These are phyloP conservation scores for Nasonia longicornis DNA, from an alignment of 1,140 invertebrate genomes.

Conservation along the genomic window DNA sequence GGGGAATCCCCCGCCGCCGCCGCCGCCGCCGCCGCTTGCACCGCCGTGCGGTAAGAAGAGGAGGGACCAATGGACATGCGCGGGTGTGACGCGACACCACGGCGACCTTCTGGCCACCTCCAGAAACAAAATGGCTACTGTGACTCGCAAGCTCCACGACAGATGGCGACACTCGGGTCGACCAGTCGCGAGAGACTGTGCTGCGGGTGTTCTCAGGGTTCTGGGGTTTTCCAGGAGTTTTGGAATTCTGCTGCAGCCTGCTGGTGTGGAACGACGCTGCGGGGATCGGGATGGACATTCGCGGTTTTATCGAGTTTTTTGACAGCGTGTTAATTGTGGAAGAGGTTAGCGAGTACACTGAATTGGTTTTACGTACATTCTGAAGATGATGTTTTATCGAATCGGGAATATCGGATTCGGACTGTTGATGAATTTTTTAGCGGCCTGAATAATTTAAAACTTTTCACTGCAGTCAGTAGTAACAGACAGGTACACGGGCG, in stretches of 20 bases:
- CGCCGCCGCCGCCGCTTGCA: slow-evolving; percentile 45
- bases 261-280: too few relatives aligned
- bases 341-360: not conserved
- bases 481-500: not conserved
- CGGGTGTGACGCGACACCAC: slow-evolving; percentile 68
- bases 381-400: not conserved
- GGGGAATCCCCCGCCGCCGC: slow-evolving; percentile 43
- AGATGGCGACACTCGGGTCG: slow-evolving; percentile 62
- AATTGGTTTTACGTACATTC: not conserved
- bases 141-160: slow-evolving; percentile 50
- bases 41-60: slow-evolving; percentile 50
- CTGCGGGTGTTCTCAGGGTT: not conserved
- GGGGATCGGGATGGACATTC: not conserved
- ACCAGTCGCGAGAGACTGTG: not conserved
- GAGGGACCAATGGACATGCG: slow-evolving; percentile 70
- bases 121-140: slow-evolving; percentile 70
- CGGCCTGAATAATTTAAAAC: not conserved
- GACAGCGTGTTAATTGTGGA: not conserved
- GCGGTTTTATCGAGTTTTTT: not conserved
- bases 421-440: not conserved
- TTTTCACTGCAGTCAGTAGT: not conserved
- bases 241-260: not conserved
- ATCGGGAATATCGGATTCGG: not conserved
- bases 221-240: not conserved
- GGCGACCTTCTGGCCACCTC: slow-evolving; percentile 70